These are phyloP conservation scores for Chrosomus eos DNA, from an alignment of 2,797 vertebrate species.

Conservation along the genomic window DNA sequence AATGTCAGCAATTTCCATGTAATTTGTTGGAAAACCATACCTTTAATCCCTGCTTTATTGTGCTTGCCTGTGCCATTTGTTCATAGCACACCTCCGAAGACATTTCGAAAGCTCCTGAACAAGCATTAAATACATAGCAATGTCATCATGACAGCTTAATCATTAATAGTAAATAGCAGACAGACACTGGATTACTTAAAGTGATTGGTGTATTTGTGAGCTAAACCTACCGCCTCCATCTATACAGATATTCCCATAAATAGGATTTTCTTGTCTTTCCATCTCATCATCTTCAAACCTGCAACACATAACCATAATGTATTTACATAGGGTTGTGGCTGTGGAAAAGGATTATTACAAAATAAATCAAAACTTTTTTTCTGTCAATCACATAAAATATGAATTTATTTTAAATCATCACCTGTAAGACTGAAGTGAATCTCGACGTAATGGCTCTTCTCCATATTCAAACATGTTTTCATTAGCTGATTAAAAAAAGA, in stretches of 20 bases:
- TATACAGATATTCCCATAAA: conserved; percentile 78
- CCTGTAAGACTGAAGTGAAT: conserved; percentile 58
- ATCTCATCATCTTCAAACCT: conserved; percentile 60
- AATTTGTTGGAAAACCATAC: conserved; percentile 17
- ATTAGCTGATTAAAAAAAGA: conserved; percentile 11
- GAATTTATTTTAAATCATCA: conserved; percentile 54
- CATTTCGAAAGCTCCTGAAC: conserved; percentile 41
- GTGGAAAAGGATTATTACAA: neutral
- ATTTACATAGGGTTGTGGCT: neutral
- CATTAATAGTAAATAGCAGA: neutral
- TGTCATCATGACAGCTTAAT: neutral
- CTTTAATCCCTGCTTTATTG: conserved; percentile 43
- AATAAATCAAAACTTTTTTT: neutral
- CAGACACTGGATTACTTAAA: neutral
- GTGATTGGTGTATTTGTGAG: neutral
- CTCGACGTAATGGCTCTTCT: conserved; percentile 38
- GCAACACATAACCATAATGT: conserved; percentile 31
- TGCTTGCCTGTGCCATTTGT: conserved; percentile 65
- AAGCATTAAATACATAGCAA: neutral
- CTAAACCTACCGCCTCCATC: conserved; percentile 65
- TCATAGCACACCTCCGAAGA: conserved; percentile 66
- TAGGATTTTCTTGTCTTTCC: conserved; percentile 75
- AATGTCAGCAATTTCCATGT: neutral
- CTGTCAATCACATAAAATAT: neutral
- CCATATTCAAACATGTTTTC: conserved; percentile 42